Evolutionary conservation across 2,888 invertebrate species (phyloP).

Genomic region (Drosophila lacicola): DNA sequence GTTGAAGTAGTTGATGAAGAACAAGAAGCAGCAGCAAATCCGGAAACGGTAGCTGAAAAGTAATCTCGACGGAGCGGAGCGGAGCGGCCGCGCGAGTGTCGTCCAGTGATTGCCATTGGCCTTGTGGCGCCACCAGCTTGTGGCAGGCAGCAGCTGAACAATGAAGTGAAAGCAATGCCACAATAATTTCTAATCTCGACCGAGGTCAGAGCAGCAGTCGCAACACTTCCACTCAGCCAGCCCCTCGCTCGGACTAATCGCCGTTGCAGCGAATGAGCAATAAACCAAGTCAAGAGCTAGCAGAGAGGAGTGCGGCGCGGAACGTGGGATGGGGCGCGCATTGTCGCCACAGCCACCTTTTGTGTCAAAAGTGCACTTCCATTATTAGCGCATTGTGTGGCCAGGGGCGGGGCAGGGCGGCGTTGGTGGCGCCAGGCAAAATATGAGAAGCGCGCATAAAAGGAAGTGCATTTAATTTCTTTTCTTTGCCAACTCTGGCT

Average conservation of each 20-base stretch:
- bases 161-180: conserved; percentile 73
- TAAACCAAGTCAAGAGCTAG: conserved; percentile 60
- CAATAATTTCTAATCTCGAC: conserved; percentile 75
- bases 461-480: conserved; percentile 81
- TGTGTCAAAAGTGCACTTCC: conserved; percentile 80
- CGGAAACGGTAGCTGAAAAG: conserved; percentile 26
- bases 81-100: conserved; percentile 5
- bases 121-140: conserved; percentile 39
- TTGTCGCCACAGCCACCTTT: conserved; percentile 74
- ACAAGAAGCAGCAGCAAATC: background rate
- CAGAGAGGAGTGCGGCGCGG: background rate
- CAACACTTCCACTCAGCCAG: conserved; percentile 1
- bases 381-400: conserved; percentile 77
- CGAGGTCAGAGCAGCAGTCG: conserved; percentile 42
- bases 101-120: conserved; percentile 51
- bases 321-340: conserved; percentile 13
- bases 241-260: conserved; percentile 57
- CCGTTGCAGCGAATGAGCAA: conserved; percentile 77
- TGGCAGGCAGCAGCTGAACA: conserved; percentile 35
- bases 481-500: conserved; percentile 63
- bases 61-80: conserved; percentile 30
- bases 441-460: conserved; percentile 75
- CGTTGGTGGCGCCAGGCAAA: conserved; percentile 40
- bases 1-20: conserved; percentile 7
- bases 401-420: background rate